phyloP scores from a whole-genome alignment of 2,797 vertebrate genomes.

The Chlorospingus flavigularis region DNA sequence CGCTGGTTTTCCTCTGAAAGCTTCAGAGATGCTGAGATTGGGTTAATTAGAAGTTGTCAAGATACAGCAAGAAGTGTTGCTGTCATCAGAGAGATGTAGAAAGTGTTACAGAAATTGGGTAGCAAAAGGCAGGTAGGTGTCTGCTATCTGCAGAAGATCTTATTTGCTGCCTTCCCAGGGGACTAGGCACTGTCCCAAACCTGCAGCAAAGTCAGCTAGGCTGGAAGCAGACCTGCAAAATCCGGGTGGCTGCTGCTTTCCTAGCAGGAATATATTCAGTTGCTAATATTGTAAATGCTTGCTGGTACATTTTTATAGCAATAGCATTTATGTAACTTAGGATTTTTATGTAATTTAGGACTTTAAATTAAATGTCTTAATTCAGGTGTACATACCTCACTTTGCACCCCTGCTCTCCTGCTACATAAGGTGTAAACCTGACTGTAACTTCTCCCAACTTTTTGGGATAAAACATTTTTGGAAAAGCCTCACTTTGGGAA shows the following conservation, averaged over 20 bases:
- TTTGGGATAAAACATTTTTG: neutral
- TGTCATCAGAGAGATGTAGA: neutral
- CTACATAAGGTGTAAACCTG: neutral
- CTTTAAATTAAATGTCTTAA: neutral
- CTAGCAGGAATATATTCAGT: neutral
- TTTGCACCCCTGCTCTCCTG: neutral
- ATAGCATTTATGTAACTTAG: neutral
- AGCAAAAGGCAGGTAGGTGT: slow-evolving; percentile 34
- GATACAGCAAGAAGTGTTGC: neutral
- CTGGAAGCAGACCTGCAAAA: neutral
- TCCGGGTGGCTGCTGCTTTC: neutral
- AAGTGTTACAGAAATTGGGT: neutral
- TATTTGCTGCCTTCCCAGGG: neutral
- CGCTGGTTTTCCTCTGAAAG: neutral
- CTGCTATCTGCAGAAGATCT: neutral
- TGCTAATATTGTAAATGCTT: neutral
- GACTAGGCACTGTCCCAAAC: neutral
- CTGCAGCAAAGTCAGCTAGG: neutral
- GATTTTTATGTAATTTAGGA: neutral
- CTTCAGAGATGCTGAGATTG: neutral
- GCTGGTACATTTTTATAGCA: neutral
- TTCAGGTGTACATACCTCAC: neutral
- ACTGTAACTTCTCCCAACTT: neutral
- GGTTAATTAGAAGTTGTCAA: slow-evolving; percentile 47
- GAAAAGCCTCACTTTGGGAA: neutral